These are phyloP conservation scores for Drosophila testacea DNA, from an alignment of 2,888 invertebrate genomes.

Conservation along the genomic window DNA sequence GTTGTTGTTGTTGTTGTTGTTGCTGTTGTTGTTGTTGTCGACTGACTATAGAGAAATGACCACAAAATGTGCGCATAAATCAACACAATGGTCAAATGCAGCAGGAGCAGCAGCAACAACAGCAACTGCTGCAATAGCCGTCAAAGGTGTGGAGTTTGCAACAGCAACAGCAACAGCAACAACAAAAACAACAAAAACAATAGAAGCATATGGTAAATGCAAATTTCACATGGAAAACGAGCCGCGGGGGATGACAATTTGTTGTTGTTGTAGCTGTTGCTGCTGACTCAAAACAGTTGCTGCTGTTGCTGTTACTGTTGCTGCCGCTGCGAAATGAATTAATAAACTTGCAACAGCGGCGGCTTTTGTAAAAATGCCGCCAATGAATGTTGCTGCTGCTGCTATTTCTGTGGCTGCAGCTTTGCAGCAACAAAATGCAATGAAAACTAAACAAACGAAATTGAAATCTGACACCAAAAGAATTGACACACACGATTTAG, in stretches of 20 bases:
- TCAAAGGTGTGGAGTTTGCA: conserved; percentile 60
- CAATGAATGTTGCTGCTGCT: conserved; percentile 60
- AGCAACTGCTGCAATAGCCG: conserved; percentile 46
- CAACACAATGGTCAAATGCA: conserved; percentile 71
- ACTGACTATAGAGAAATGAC: conserved; percentile 70
- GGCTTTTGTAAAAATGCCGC: conserved; percentile 78
- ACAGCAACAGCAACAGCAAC: conserved; percentile 16
- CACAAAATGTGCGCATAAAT: conserved; percentile 77
- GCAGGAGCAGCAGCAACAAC: conserved; percentile 45
- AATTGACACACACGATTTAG: conserved; percentile 72
- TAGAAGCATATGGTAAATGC: conserved; percentile 55
- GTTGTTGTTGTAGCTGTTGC: conserved; percentile 47
- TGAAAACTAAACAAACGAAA: conserved; percentile 74
- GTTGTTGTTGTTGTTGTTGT: conserved; percentile 21
- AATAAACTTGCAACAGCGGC: conserved; percentile 79
- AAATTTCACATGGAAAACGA: conserved; percentile 76
- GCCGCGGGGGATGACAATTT: conserved; percentile 79
- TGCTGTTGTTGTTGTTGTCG: conserved; percentile 38
- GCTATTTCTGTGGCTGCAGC: conserved; percentile 28
- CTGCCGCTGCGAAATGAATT: conserved; percentile 70
- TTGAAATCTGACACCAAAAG: conserved; percentile 80
- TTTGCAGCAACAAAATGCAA: conserved; percentile 73
- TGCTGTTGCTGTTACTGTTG: conserved; percentile 51
- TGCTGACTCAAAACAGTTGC: conserved; percentile 72
- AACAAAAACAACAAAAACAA: conserved; percentile 28